Base-by-base conservation (phyloP, 1,140 invertebrate genomes). In the Drosophila miranda region DNA sequence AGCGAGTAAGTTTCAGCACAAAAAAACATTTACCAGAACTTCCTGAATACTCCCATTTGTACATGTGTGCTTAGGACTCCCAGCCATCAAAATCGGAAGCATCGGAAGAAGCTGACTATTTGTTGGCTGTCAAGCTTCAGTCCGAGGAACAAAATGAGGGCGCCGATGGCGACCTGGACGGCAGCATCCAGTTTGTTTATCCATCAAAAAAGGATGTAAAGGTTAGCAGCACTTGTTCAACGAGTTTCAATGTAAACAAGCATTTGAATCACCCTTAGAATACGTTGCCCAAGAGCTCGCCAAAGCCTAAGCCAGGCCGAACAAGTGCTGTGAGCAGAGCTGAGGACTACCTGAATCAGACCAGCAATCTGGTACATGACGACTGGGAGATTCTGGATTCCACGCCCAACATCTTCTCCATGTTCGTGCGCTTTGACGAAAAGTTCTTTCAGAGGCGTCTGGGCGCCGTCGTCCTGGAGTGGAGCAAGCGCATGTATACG, bases 401-500 rank as follows among this genome's bases (percentile, higher is more conserved):
- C 5, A 98, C 95, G 42, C 99, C 99, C 0, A 96, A 99, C 91
- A 94, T 99, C 54, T 93, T 95, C 78, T 93, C 93, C 0, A 90
- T 99, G 49, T 99, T 99, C 92, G 69, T 95, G 0, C 93, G 96
- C 55, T 99, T 98, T 86, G 95, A 99, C 92, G 89, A 93, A 28
- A 92, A 94, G 64, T 99, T 97, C 86, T 99, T 99, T 86, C 95
- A 95, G 93, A 93, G 94, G 26, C 93, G 92, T 56, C 92, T 99
- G 34, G 91, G 93, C 0, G 92, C 94, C 55, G 96, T 98, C 16
- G 94, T 95, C 87, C 95, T 99, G 0, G 95, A 95, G 83, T 99
- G 99, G 98, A 99, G 98, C 89, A 96, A 96, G 72, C 92, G 95
- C 79, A 99, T 99, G 98, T 99, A 97, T 56, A 92, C 94, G 90